These are phyloP conservation scores for Lithobates sylvaticus DNA, from an alignment of 2,797 vertebrate species.

Conservation along the genomic window DNA sequence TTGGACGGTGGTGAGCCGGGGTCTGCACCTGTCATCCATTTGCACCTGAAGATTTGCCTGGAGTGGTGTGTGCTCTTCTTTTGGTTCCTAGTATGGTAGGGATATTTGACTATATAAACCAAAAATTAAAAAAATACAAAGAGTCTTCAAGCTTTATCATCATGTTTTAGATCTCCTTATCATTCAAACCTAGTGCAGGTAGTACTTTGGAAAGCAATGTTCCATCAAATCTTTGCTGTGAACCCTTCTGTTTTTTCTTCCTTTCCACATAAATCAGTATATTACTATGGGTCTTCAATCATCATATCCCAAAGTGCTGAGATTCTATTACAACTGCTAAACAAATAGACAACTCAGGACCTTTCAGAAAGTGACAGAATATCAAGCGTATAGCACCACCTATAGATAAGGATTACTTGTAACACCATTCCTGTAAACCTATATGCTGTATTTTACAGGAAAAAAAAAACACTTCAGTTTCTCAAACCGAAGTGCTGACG, in stretches of 20 bases:
- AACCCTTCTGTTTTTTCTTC: not conserved
- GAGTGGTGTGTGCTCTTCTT: no score
- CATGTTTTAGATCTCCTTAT: not conserved
- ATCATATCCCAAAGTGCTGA: not conserved
- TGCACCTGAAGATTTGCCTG: no score
- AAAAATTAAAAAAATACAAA: no score
- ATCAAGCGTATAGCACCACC: conserved; percentile 17
- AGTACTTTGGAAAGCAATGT: no score
- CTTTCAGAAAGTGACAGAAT: not conserved
- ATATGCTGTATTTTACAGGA: not conserved
- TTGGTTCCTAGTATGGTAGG: no score
- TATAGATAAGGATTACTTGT: conserved; percentile 7
- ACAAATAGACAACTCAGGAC: not conserved
- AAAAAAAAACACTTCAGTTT: not conserved
- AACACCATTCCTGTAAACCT: not conserved
- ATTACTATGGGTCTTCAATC: not conserved
- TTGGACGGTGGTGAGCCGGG: no score
- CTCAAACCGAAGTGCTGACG: not conserved
- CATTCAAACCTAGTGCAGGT: no score
- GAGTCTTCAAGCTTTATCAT: not conserved
- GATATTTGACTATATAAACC: no score
- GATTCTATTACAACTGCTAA: not conserved
- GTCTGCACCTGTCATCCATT: no score
- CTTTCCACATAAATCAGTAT: not conserved
- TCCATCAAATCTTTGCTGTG: not conserved